Percentiles rank a stretch among this genome's conserved stretches.
These are phyloP conservation scores for Tonatia bakeri DNA, from an alignment of 2,113 vertebrate genomes.

Conservation along the genomic window DNA sequence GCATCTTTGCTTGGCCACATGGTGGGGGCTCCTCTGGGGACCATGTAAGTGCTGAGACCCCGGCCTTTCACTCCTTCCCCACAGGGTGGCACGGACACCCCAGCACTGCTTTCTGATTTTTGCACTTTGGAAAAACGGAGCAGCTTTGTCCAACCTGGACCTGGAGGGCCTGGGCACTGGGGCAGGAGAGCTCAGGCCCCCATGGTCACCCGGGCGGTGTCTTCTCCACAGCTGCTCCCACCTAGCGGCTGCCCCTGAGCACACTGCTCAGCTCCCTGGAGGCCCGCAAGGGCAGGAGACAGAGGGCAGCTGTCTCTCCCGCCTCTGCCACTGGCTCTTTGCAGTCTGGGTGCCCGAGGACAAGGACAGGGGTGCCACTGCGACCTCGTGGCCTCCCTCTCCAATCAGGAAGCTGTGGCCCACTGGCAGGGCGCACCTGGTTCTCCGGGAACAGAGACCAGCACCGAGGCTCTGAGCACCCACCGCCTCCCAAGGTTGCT, in stretches of 20 bases:
- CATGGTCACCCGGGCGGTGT: rapidly evolving
- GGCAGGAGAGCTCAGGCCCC: not conserved
- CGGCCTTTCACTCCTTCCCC: rapidly evolving
- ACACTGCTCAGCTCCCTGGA: not conserved
- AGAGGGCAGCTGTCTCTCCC: rapidly evolving
- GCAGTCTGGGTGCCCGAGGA: not conserved
- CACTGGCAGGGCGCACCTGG: rapidly evolving
- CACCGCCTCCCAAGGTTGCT: rapidly evolving
- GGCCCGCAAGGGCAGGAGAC: rapidly evolving
- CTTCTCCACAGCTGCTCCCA: rapidly evolving
- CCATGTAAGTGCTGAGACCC: not conserved
- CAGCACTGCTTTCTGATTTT: not conserved
- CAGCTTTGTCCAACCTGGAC: not conserved
- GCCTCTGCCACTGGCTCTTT: rapidly evolving
- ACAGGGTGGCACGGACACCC: rapidly evolving
- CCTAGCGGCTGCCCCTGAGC: not conserved
- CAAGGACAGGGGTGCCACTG: rapidly evolving
- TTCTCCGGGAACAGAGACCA: not conserved
- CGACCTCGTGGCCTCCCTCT: rapidly evolving
- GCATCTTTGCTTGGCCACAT: not conserved
- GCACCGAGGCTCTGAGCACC: rapidly evolving
- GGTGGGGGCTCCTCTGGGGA: not conserved
- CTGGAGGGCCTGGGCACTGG: not conserved
- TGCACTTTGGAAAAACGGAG: not conserved
- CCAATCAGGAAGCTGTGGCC: not conserved